These are phyloP conservation scores for Thereuonema tuberculata DNA, from an alignment of 1,140 invertebrate species.

Conservation along the genomic window DNA sequence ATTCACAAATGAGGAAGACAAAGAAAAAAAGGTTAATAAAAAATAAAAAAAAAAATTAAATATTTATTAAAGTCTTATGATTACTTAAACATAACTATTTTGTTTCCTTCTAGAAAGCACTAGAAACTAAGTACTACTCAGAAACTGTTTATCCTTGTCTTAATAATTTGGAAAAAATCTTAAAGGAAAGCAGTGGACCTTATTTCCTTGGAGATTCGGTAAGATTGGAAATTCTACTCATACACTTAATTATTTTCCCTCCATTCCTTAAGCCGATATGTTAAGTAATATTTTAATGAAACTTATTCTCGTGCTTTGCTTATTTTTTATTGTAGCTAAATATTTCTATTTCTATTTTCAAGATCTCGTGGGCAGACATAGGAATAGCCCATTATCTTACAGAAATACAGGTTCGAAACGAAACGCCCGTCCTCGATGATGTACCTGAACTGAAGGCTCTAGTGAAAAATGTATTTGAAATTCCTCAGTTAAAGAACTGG, in stretches of 20 bases:
- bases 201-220: slow-evolving; percentile 17
- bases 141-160: slow-evolving; percentile 11
- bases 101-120: slow-evolving; percentile 9
- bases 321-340: no score
- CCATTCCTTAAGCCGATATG: no score
- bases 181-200: slow-evolving; percentile 14
- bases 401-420: no score
- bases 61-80: background rate
- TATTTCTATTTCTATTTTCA: background rate
- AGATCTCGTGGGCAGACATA: slow-evolving; percentile 13
- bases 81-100: no score
- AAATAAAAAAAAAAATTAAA: background rate
- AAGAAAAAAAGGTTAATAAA: background rate
- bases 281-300: no score
- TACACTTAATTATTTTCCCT: no score
- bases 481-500: slow-evolving; percentile 9
- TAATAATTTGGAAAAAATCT: slow-evolving; percentile 9
- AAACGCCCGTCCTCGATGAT: background rate
- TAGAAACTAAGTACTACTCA: slow-evolving; percentile 12
- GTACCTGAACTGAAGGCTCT: background rate
- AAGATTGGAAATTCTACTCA: no score
- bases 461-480: background rate
- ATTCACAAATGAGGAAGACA: background rate
- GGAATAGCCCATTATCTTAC: slow-evolving; percentile 3
- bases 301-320: no score